These are phyloP conservation scores for Dunckerocampus dactyliophorus DNA, from an alignment of 2,113 vertebrate genomes.

Conservation along the genomic window DNA sequence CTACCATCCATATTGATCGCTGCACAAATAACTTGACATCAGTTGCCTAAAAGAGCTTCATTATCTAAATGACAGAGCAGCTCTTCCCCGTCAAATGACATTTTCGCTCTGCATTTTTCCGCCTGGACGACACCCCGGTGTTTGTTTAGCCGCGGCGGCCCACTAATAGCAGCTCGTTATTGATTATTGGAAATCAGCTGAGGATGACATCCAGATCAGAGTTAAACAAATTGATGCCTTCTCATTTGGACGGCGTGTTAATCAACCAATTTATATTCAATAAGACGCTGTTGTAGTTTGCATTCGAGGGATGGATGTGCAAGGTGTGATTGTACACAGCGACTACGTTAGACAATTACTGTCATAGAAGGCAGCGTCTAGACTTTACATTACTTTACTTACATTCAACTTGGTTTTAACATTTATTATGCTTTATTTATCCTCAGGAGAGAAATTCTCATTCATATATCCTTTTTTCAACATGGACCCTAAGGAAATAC, in stretches of 20 bases:
- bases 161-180: slow-evolving; percentile 23
- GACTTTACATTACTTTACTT: too few relatives aligned
- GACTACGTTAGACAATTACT: too few relatives aligned
- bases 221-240: slow-evolving; percentile 41
- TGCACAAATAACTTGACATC: slow-evolving; percentile 53
- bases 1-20: slow-evolving; percentile 62
- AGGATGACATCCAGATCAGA: slow-evolving; percentile 36
- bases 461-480: too few relatives aligned
- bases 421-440: too few relatives aligned
- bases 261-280: slow-evolving; percentile 53
- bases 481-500: too few relatives aligned
- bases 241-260: slow-evolving; percentile 27
- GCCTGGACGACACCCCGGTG: slow-evolving; percentile 1
- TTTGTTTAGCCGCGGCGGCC: slow-evolving; percentile 9
- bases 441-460: too few relatives aligned
- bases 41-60: slow-evolving; percentile 56
- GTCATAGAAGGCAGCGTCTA: too few relatives aligned
- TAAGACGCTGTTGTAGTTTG: slow-evolving; percentile 5
- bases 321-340: neutral
- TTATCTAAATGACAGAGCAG: slow-evolving; percentile 48
- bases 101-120: slow-evolving; percentile 32
- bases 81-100: slow-evolving; percentile 36
- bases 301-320: neutral
- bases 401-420: too few relatives aligned
- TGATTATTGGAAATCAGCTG: slow-evolving; percentile 49